Percentiles rank a stretch among this genome's conserved stretches.
Conservation (phyloP, 2,113 vertebrate genomes). For the Chroicocephalus ridibundus region DNA sequence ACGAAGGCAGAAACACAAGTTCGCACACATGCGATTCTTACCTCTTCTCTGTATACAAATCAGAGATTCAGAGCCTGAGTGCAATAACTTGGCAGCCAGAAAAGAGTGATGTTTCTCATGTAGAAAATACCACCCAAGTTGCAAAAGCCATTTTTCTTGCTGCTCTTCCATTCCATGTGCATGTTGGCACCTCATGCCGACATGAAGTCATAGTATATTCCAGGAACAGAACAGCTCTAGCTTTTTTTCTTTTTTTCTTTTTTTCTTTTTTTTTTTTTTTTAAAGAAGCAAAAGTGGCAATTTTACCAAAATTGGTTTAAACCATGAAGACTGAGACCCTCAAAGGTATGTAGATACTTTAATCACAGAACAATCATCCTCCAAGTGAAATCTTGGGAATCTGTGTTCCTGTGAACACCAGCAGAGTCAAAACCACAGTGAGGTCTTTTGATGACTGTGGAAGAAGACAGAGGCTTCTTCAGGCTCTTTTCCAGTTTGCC, state of each 20-base stretch:
- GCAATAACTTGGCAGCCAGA: background rate
- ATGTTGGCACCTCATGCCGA: conserved; percentile 5
- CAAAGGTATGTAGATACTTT: conserved; percentile 18
- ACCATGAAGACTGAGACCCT: background rate
- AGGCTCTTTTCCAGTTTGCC: conserved; percentile 6
- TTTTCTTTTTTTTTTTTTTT: background rate
- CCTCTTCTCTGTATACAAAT: background rate
- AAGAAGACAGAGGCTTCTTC: conserved; percentile 35
- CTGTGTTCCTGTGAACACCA: conserved; percentile 18
- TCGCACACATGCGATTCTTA: background rate
- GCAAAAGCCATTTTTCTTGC: conserved; percentile 29
- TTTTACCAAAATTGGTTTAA: conserved; percentile 32
- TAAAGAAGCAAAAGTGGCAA: background rate
- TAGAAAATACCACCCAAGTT: conserved; percentile 53
- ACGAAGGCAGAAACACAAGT: background rate
- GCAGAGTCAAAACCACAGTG: conserved; percentile 62
- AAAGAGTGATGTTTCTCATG: background rate
- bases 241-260: rapidly evolving
- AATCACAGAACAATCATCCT: background rate
- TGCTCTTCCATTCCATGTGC: conserved; percentile 26
- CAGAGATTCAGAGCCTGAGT: background rate
- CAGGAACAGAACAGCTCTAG: conserved; percentile 44
- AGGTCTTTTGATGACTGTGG: conserved; percentile 43
- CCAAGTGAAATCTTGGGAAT: conserved; percentile 32
- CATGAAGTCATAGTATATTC: conserved; percentile 52